Conservation (phyloP, 2,888 invertebrate genomes). For the Schrankia costaestrigalis region DNA sequence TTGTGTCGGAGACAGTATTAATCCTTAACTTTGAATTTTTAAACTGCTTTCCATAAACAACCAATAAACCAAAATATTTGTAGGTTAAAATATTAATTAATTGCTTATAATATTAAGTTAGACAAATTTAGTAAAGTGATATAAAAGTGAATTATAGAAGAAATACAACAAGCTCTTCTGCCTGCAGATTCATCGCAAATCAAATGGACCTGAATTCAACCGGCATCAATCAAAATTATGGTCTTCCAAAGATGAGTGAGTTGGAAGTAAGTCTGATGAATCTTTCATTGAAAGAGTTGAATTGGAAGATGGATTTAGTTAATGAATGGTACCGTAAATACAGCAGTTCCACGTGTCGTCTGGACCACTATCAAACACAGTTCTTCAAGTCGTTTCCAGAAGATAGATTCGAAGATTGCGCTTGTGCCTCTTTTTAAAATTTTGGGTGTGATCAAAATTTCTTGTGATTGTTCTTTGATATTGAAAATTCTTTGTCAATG, state of each 20-base stretch:
- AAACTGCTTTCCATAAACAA: no score
- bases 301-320: slow-evolving; percentile 37
- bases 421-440: slow-evolving; percentile 47
- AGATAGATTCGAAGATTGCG: slow-evolving; percentile 55
- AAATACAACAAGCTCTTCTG: slow-evolving; percentile 42
- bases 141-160: slow-evolving; percentile 16
- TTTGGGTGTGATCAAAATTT: slow-evolving; percentile 10
- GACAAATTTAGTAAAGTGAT: no score
- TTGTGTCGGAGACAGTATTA: no score
- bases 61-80: no score
- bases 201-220: slow-evolving; percentile 65
- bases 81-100: no score
- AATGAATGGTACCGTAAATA: slow-evolving; percentile 57
- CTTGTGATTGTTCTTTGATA: no score
- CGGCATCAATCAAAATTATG: slow-evolving; percentile 70
- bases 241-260: slow-evolving; percentile 69
- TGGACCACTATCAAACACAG: slow-evolving; percentile 43
- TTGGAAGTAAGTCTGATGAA: slow-evolving; percentile 61
- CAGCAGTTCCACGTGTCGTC: slow-evolving; percentile 39
- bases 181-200: slow-evolving; percentile 66
- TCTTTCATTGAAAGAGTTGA: slow-evolving; percentile 55
- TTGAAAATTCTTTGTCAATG: no score
- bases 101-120: no score
- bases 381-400: slow-evolving; percentile 46
- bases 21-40: no score